These are phyloP conservation scores for Erythrocercus mccallii DNA, from an alignment of 2,113 vertebrate genomes.

Conservation along the genomic window DNA sequence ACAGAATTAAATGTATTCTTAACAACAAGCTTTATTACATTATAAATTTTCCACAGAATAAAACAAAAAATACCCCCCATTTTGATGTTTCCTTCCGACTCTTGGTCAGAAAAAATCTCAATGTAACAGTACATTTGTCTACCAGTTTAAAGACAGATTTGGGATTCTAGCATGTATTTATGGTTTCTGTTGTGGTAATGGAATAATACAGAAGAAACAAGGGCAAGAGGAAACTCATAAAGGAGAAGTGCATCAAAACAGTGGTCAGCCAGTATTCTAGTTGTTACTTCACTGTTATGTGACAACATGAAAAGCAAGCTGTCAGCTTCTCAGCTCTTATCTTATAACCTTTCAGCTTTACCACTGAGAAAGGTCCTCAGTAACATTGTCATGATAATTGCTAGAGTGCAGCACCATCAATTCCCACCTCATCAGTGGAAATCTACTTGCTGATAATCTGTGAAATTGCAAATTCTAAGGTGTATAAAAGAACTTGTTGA, in stretches of 20 bases:
- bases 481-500: neutral
- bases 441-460: neutral
- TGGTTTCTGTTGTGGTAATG: neutral
- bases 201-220: neutral
- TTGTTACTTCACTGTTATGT: neutral
- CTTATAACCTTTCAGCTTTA: neutral
- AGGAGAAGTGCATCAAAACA: neutral
- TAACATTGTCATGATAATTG: neutral
- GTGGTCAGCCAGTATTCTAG: neutral
- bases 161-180: neutral
- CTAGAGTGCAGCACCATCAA: neutral
- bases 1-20: neutral
- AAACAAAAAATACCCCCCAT: neutral
- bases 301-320: neutral
- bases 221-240: neutral
- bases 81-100: neutral
- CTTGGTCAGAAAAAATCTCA: neutral
- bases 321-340: neutral
- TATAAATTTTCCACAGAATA: neutral
- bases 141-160: neutral
- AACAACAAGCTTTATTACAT: neutral
- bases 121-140: neutral
- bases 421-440: neutral
- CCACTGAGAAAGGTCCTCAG: neutral
- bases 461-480: neutral